Conservation (phyloP, 1,140 invertebrate genomes). For the Sarcophaga bullata region DNA sequence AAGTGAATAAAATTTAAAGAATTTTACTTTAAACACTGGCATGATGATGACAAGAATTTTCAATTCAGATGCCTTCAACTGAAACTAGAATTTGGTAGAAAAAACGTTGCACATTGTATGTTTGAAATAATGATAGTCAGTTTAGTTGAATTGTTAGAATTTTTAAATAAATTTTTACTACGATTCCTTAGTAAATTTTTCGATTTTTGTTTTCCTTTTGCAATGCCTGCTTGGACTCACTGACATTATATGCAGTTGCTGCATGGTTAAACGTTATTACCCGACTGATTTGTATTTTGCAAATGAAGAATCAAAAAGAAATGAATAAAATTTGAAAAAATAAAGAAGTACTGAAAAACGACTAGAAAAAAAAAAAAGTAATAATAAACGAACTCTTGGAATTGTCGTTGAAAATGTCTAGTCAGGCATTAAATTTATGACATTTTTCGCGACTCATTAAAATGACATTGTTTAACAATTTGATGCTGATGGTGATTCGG, state of each 20-base stretch:
- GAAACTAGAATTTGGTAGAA: background rate
- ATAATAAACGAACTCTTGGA: background rate
- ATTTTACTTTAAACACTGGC: too few relatives aligned
- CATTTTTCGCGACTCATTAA: constrained; percentile 39
- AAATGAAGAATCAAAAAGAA: background rate
- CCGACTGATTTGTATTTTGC: background rate
- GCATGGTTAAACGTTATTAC: too few relatives aligned
- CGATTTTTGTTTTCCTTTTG: too few relatives aligned
- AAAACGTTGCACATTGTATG: background rate
- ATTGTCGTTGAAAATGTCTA: constrained; percentile 39
- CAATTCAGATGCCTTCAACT: too few relatives aligned
- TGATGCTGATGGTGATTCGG: background rate
- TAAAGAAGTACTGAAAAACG: background rate
- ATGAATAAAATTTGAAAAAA: background rate
- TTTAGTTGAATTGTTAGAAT: too few relatives aligned
- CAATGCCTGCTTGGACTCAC: too few relatives aligned
- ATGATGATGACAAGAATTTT: too few relatives aligned
- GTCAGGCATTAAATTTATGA: constrained; percentile 39
- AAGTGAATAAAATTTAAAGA: too few relatives aligned
- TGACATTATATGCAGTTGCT: too few relatives aligned
- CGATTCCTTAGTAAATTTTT: too few relatives aligned
- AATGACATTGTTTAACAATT: constrained; percentile 26
- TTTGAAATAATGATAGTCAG: too few relatives aligned
- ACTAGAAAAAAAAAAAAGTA: constrained; percentile 12
- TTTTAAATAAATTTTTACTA: too few relatives aligned